Conservation (phyloP, 2,888 invertebrate species). For the Eutolmus rufibarbis region DNA sequence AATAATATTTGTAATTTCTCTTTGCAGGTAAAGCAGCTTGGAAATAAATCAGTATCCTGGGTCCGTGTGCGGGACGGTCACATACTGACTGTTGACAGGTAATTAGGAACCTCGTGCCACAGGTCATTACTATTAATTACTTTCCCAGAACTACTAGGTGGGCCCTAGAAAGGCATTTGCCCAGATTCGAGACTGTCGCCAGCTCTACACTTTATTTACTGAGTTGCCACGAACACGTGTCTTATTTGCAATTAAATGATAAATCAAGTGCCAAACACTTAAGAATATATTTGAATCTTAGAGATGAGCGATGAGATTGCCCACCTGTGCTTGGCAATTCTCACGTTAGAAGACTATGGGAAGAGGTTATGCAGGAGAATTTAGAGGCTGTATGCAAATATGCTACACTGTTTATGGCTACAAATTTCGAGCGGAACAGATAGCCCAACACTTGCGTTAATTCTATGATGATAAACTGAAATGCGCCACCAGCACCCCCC, state of each 20-base stretch:
- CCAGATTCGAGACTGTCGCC: neutral
- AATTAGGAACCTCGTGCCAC: slow-evolving; percentile 57
- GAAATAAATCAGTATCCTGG: slow-evolving; percentile 94
- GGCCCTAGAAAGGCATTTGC: neutral
- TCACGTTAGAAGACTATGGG: too few species aligned
- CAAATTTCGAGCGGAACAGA: neutral
- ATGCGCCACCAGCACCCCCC: neutral
- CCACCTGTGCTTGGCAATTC: neutral
- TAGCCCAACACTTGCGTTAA: slow-evolving; percentile 24
- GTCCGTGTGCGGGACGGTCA: slow-evolving; percentile 88
- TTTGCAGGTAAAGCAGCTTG: slow-evolving; percentile 79
- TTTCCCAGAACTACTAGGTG: neutral
- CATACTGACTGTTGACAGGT: slow-evolving; percentile 88
- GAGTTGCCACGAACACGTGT: neutral
- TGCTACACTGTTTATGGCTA: neutral
- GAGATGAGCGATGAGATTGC: neutral
- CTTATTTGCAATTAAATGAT: slow-evolving; percentile 22
- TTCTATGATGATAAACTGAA: slow-evolving; percentile 31
- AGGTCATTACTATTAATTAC: slow-evolving; percentile 40
- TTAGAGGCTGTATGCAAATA: neutral
- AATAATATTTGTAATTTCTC: slow-evolving; percentile 41
- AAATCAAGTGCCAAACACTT: slow-evolving; percentile 23
- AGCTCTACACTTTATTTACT: neutral
- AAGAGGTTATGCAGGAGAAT: neutral
- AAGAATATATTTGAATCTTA: neutral